These are phyloP conservation scores for Rhegmatorhina hoffmannsi DNA, from an alignment of 2,113 vertebrate species.

Conservation along the genomic window DNA sequence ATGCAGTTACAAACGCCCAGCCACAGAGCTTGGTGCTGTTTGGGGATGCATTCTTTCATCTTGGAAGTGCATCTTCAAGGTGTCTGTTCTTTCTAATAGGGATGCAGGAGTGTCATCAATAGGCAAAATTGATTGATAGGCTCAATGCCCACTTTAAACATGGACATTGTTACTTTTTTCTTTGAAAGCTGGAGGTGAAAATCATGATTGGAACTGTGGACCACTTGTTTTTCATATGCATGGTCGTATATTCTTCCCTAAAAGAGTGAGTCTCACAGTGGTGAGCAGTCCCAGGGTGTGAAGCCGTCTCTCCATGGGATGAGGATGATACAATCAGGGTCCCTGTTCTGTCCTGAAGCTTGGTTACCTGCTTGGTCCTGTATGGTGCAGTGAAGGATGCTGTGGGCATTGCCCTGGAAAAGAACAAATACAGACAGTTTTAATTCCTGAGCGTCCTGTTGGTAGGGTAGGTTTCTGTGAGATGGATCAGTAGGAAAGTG, in stretches of 20 bases:
- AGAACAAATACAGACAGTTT: neutral
- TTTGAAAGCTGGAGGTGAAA: neutral
- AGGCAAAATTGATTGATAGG: neutral
- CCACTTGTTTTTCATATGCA: neutral
- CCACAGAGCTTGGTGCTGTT: accelerated
- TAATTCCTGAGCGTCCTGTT: neutral
- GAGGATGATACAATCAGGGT: neutral
- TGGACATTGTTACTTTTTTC: neutral
- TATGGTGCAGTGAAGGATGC: accelerated
- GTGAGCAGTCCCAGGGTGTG: neutral
- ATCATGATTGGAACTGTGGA: neutral
- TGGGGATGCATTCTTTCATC: neutral
- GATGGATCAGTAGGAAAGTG: neutral
- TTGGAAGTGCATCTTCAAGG: neutral
- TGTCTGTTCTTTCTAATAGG: neutral
- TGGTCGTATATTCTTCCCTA: neutral
- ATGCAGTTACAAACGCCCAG: neutral
- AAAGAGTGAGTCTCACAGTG: neutral
- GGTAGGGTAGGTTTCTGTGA: neutral
- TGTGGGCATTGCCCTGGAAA: neutral
- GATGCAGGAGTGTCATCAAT: accelerated
- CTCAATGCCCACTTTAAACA: neutral
- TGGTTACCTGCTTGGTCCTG: neutral
- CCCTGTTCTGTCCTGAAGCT: accelerated
- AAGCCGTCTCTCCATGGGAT: neutral